Evolutionary conservation across 1,140 invertebrate species (phyloP), one percentile per base, ranked within the genome.

Genomic region (Drosophila bocqueti): DNA sequence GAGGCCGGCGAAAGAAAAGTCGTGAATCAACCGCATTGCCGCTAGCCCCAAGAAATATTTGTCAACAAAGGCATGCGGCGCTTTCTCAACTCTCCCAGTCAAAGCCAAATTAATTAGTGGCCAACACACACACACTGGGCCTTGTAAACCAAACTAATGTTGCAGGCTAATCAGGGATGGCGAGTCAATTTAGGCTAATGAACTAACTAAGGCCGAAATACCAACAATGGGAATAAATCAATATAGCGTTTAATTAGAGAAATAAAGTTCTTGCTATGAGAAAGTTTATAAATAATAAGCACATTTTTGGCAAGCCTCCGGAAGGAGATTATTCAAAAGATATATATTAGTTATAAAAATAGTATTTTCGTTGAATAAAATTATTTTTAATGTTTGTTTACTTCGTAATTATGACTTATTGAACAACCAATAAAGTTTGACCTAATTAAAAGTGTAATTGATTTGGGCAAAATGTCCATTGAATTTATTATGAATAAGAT

Each of bases 71-170:
- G 61, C 74, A 40, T 46, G 64, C 34, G 55, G 52, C 73, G 46
- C 78, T 85, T 78, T 78, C 68, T 82, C 62, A 81, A 38, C 54
- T 73, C 36, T 73, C 59, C 59, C 38, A 79, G 59, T 69, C 68
- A 85, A 85, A 85, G 83, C 79, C 75, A 85, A 86, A 85, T 86
- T 86, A 85, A 85, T 85, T 81, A 78, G 73, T 40, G 61, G 40
- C 68, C 43, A 74, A 59, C 58, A 50, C 43, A 72, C 49, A 52
- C n/a, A 55, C 36, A 40, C 21, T 24, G 18, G 36, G 52, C 26
- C 29, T 36, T 58, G 52, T 65, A 76, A 58, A 52, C 50, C 54
- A 40, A 76, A 57, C 67, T 73, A 52, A 73, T 73, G 54, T 60
- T 50, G 31, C 46, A 11, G 54, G 55, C 26, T 36, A 43, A 31